These are phyloP conservation scores for Decapterus maruadsi DNA, from an alignment of 2,797 vertebrate genomes.

Conservation along the genomic window DNA sequence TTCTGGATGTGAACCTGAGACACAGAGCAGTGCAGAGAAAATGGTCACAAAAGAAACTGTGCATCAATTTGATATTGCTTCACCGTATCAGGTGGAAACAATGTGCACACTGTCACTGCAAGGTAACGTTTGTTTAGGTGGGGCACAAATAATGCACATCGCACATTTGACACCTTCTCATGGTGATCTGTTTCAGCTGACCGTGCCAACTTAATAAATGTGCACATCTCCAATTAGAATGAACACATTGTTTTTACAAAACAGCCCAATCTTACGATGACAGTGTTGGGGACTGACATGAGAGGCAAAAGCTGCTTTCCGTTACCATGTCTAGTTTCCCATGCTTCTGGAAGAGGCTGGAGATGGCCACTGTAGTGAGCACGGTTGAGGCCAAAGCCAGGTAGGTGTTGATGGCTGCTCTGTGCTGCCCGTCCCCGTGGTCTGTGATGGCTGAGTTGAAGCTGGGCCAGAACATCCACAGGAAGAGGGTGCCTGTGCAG, in stretches of 20 bases:
- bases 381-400: slow-evolving; percentile 93
- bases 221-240: not conserved
- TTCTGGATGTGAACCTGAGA: slow-evolving; percentile 98
- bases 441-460: slow-evolving; percentile 94
- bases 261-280: not conserved
- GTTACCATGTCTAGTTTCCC: slow-evolving; percentile 97
- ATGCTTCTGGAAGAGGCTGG: slow-evolving; percentile 91
- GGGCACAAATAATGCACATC: not conserved
- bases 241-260: not conserved
- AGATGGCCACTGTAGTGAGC: slow-evolving; percentile 91
- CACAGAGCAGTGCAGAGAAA: not conserved
- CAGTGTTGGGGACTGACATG: not conserved
- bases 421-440: slow-evolving; percentile 94
- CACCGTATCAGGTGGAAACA: not conserved
- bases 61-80: not conserved
- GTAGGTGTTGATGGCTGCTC: slow-evolving; percentile 96
- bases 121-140: slow-evolving; percentile 6
- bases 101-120: not conserved
- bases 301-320: not conserved
- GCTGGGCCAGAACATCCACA: slow-evolving; percentile 99
- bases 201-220: not conserved
- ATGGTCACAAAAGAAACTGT: not conserved
- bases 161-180: not conserved
- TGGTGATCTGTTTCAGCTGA: not conserved
- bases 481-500: slow-evolving; percentile 91